These are phyloP conservation scores for Tretioscincus oriximinensis DNA, from an alignment of 2,113 vertebrate genomes.

Conservation along the genomic window DNA sequence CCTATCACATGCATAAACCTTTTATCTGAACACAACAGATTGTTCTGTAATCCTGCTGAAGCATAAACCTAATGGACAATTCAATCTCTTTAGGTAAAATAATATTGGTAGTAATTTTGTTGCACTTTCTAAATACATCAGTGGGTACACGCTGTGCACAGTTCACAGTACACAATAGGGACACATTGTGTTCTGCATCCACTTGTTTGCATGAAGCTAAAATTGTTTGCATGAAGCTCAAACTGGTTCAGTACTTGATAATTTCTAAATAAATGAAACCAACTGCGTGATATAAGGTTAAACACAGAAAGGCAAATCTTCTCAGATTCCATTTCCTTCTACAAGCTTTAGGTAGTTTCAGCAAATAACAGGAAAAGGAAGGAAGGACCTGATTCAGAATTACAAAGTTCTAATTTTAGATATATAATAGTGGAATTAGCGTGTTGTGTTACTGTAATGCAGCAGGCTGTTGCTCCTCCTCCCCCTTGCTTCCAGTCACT, in stretches of 20 bases:
- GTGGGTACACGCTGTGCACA: neutral
- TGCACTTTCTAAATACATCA: neutral
- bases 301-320: neutral
- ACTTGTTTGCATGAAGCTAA: neutral
- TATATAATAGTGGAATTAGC: too few species aligned
- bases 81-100: neutral
- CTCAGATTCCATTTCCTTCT: neutral
- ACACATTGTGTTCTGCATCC: neutral
- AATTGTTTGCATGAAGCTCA: neutral
- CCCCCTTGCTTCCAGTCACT: too few species aligned
- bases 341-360: neutral
- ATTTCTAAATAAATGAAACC: slow-evolving; percentile 6
- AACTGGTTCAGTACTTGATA: neutral
- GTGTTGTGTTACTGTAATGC: too few species aligned
- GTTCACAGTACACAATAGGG: neutral
- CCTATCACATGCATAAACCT: neutral
- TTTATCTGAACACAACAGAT: neutral
- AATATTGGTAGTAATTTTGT: neutral
- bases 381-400: neutral
- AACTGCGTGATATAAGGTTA: neutral
- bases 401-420: too few species aligned
- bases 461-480: too few species aligned
- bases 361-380: neutral
- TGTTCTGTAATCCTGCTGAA: neutral
- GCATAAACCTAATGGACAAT: neutral